A percentile compares a stretch with the other conserved stretches of the same genome.
phyloP scores from a whole-genome alignment of 2,888 invertebrate genomes.

The Punctoribates punctum region DNA sequence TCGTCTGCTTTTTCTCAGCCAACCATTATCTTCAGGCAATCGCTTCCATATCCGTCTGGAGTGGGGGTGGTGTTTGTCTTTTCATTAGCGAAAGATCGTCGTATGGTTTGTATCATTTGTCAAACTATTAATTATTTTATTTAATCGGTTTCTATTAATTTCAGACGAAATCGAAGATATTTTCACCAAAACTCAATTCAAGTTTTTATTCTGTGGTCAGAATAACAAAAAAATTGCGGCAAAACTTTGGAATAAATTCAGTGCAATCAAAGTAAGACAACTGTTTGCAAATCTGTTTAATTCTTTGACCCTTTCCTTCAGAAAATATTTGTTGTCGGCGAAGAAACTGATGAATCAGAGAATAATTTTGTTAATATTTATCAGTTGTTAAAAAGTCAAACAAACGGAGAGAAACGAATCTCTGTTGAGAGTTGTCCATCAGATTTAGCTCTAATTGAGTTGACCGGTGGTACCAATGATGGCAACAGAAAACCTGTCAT shows the following conservation, averaged over 20 bases:
- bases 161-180: constrained; percentile 4
- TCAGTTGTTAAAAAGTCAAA: not conserved
- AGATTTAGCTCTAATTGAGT: constrained; percentile 26
- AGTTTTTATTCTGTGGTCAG: constrained; percentile 14
- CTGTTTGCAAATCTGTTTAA: not conserved
- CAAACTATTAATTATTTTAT: not conserved
- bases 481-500: not conserved
- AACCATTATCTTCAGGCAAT: constrained; percentile 13
- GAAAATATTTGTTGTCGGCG: not conserved
- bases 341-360: not conserved
- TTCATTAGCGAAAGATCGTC: not conserved
- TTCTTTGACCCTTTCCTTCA: not conserved
- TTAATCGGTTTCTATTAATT: not conserved
- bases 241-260: not conserved
- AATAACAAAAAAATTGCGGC: not conserved
- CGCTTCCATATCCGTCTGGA: not conserved
- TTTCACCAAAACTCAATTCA: not conserved
- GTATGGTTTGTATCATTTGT: not conserved
- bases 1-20: not conserved
- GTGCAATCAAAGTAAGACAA: not conserved
- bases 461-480: constrained; percentile 5
- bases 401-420: not conserved
- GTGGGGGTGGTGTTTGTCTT: not conserved
- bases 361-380: constrained; percentile 10
- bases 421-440: not conserved